These are phyloP conservation scores for Alces alces DNA, from an alignment of 2,113 vertebrate species.

Conservation along the genomic window DNA sequence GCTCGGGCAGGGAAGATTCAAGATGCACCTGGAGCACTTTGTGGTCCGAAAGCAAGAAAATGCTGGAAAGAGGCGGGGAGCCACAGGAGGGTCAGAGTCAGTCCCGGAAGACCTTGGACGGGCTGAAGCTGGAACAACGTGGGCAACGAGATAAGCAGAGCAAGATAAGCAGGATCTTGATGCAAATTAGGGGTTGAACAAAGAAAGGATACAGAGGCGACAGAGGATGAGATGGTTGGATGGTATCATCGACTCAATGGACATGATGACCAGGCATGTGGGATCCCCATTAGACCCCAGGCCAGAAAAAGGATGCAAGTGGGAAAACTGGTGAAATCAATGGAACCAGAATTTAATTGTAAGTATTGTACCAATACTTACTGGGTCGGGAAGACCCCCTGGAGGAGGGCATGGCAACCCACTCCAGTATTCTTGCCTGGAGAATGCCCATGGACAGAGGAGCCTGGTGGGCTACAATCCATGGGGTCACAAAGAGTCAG, in stretches of 20 bases:
- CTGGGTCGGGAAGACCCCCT: neutral
- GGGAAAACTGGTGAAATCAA: neutral
- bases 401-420: neutral
- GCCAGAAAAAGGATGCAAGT: neutral
- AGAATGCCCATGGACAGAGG: neutral
- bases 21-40: neutral
- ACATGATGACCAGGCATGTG: neutral
- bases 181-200: neutral
- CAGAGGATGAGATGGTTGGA: neutral
- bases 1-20: neutral
- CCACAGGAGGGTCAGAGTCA: neutral
- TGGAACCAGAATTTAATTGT: neutral
- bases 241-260: neutral
- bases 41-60: neutral
- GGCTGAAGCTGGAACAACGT: neutral
- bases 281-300: neutral
- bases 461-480: neutral
- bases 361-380: neutral
- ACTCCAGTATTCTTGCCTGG: neutral
- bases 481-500: neutral
- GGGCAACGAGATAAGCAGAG: neutral
- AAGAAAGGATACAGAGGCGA: neutral
- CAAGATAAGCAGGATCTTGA: neutral
- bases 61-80: accelerated
- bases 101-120: neutral